Conservation (phyloP, 2,888 invertebrate genomes). For the Nephrotoma appendiculata region DNA sequence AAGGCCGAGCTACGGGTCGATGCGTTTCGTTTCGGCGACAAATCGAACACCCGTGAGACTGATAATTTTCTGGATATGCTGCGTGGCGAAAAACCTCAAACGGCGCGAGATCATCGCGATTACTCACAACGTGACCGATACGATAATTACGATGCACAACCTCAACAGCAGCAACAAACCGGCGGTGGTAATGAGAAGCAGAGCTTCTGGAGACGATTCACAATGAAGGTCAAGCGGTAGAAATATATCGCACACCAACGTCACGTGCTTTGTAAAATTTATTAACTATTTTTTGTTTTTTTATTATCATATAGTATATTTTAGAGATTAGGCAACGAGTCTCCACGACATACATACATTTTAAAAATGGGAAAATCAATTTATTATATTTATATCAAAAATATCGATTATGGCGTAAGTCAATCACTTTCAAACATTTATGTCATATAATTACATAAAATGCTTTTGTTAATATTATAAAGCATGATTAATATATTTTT, state of each 20-base stretch:
- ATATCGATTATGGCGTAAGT: background rate
- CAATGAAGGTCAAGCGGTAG: conserved; percentile 55
- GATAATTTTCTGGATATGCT: conserved; percentile 52
- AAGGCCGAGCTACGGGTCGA: conserved; percentile 52
- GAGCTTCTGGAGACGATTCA: conserved; percentile 53
- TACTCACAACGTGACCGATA: conserved; percentile 18
- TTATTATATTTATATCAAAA: background rate
- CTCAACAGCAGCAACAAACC: conserved; percentile 25
- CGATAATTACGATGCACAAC: conserved; percentile 18
- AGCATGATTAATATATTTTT: background rate
- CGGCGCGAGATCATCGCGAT: conserved; percentile 27
- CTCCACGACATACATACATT: background rate
- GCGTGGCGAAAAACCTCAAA: conserved; percentile 35
- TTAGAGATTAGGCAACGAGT: background rate
- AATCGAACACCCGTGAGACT: conserved; percentile 31
- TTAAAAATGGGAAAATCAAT: background rate
- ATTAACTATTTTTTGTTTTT: background rate
- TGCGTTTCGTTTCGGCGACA: conserved; percentile 46
- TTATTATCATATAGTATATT: background rate
- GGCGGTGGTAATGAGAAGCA: conserved; percentile 36
- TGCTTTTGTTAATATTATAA: background rate
- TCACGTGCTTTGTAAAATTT: background rate
- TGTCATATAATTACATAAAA: background rate
- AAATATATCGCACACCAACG: background rate
- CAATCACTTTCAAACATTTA: background rate